phyloP scores from a whole-genome alignment of 2,888 invertebrate species.

The Tipula unca region DNA sequence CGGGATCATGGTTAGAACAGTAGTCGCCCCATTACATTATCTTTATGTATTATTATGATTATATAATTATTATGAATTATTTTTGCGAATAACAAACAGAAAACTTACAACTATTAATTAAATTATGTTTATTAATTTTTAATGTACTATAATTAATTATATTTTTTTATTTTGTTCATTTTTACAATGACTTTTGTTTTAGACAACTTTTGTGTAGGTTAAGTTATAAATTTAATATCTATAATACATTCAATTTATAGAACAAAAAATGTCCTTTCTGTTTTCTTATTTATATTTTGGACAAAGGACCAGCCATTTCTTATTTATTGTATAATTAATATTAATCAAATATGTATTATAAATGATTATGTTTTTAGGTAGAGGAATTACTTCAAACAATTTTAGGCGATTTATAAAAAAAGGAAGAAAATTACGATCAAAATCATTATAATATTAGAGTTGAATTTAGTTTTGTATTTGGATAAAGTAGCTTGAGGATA shows the following conservation, averaged over 20 bases:
- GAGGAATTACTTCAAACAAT: background rate
- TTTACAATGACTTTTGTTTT: background rate
- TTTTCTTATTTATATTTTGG: background rate
- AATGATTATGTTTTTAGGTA: background rate
- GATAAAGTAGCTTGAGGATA: background rate
- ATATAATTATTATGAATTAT: background rate
- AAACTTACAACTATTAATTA: background rate
- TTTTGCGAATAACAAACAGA: background rate
- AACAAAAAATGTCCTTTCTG: background rate
- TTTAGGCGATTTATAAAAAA: background rate
- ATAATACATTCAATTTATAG: background rate
- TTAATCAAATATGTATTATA: too few species aligned
- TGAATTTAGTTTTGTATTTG: background rate
- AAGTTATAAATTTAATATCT: background rate
- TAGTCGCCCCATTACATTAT: conserved; percentile 34
- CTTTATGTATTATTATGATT: background rate
- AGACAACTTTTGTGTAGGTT: background rate
- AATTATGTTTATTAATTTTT: background rate
- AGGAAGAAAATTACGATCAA: background rate
- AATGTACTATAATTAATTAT: background rate
- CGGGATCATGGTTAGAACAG: conserved; percentile 77
- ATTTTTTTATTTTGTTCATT: background rate
- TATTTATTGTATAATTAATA: background rate
- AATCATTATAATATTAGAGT: background rate
- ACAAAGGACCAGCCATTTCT: background rate